Evolutionary conservation across 2,797 vertebrate genomes (phyloP).

Genomic region (Anabas testudineus): DNA sequence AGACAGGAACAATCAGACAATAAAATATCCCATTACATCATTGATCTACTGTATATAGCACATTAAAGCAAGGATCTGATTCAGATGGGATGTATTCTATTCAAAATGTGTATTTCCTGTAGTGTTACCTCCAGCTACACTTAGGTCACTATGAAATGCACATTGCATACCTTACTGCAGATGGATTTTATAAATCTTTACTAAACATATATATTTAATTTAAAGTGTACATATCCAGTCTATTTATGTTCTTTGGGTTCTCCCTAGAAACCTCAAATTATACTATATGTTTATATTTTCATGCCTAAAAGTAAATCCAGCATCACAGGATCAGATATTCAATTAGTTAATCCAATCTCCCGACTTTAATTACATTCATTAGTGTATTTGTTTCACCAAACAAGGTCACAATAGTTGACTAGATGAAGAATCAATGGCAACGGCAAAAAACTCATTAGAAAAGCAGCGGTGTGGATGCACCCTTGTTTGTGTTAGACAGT

Average conservation of each 20-base stretch:
- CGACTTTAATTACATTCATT: constrained; percentile 77
- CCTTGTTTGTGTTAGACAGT: constrained; percentile 78
- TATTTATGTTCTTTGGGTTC: background rate
- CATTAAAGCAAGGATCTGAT: constrained; percentile 40
- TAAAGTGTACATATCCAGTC: background rate
- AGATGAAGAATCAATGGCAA: constrained; percentile 71
- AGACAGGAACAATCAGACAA: constrained; percentile 38
- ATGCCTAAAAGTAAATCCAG: constrained; percentile 40
- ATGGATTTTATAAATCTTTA: background rate
- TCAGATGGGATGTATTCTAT: constrained; percentile 21
- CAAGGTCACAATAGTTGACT: constrained; percentile 82
- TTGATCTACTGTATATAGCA: constrained; percentile 26
- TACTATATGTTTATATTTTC: constrained; percentile 10
- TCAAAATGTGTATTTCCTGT: constrained; percentile 6
- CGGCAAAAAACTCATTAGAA: constrained; percentile 79
- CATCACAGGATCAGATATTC: constrained; percentile 66
- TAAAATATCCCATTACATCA: constrained; percentile 49
- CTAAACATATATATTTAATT: background rate
- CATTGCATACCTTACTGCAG: background rate
- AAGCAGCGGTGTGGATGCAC: constrained; percentile 71
- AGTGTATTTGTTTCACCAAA: constrained; percentile 81
- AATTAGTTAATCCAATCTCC: constrained; percentile 77
- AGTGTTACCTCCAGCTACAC: background rate
- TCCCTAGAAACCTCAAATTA: background rate
- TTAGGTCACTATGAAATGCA: constrained; percentile 1